Evolutionary conservation across 2,113 vertebrate species (phyloP).

Genomic region (Coreoperca whiteheadi): DNA sequence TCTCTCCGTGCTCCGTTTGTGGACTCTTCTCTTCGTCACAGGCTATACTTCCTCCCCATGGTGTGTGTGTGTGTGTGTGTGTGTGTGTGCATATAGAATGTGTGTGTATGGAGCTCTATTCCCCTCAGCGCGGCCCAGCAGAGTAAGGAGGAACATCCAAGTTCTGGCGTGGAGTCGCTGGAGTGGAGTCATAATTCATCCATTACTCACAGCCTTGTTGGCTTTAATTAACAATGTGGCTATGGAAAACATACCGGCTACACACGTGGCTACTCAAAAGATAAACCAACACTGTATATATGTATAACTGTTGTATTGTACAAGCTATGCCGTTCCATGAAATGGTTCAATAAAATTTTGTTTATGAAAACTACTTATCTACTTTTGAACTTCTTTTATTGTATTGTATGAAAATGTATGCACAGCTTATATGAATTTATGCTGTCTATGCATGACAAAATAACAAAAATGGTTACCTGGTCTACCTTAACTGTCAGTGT

Average conservation of each 20-base stretch:
- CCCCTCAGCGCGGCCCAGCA: conserved; percentile 60
- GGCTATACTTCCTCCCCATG: conserved; percentile 75
- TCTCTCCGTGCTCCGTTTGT: conserved; percentile 43
- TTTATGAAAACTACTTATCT: background rate
- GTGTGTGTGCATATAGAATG: conserved; percentile 37
- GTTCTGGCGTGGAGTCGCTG: conserved; percentile 68
- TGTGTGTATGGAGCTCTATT: conserved; percentile 56
- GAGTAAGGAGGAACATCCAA: conserved; percentile 59
- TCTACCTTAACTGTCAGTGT: conserved; percentile 64
- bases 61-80: conserved; percentile 36
- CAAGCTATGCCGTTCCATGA: background rate
- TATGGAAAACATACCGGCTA: background rate
- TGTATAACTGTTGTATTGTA: background rate
- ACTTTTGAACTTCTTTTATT: background rate
- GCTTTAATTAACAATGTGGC: background rate
- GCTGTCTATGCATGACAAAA: background rate
- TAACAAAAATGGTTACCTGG: conserved; percentile 1
- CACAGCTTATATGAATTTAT: background rate
- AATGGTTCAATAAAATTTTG: background rate
- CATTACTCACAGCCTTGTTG: conserved; percentile 9
- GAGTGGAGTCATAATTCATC: conserved; percentile 63
- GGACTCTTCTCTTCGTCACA: conserved; percentile 56
- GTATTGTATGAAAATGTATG: background rate
- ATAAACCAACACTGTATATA: background rate
- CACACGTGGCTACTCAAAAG: background rate